These are phyloP conservation scores for Agrochola macilenta DNA, from an alignment of 2,888 invertebrate species.

Conservation along the genomic window DNA sequence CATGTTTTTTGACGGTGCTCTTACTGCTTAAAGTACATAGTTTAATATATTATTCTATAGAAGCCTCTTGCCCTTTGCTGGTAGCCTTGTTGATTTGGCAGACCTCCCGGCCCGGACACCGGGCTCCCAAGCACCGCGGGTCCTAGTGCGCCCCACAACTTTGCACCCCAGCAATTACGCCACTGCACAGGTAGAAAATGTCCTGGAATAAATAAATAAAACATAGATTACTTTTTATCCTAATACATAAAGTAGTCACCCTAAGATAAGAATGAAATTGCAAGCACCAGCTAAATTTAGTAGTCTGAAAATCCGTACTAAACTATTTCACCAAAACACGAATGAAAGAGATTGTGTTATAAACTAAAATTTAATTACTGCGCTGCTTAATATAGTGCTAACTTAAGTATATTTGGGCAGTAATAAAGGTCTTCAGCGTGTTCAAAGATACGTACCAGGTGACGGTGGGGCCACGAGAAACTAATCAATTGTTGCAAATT, in stretches of 20 bases:
- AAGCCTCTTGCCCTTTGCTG: neutral
- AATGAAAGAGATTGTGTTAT: slow-evolving; percentile 32
- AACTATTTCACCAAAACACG: slow-evolving; percentile 11
- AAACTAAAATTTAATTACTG: slow-evolving; percentile 67
- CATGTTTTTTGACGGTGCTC: neutral
- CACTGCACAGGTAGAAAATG: neutral
- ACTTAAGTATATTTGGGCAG: slow-evolving; percentile 69
- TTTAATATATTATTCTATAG: neutral
- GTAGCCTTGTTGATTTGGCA: too few relatives aligned
- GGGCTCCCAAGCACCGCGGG: neutral
- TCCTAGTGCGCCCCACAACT: neutral
- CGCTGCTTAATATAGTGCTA: slow-evolving; percentile 60
- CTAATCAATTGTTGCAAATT: slow-evolving; percentile 36
- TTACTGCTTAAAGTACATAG: neutral
- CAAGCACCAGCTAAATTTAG: neutral
- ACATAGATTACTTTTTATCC: neutral
- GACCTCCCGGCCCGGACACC: neutral
- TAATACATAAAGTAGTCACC: neutral
- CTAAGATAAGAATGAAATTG: neutral
- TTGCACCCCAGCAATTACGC: neutral
- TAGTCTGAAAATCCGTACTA: neutral
- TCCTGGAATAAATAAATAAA: too few relatives aligned
- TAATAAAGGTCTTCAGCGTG: slow-evolving; percentile 72
- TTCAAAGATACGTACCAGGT: slow-evolving; percentile 69
- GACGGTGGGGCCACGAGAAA: slow-evolving; percentile 61